Percentiles rank a stretch among this genome's conserved stretches.
These are phyloP conservation scores for Epinephelus moara DNA, from an alignment of 2,113 vertebrate species.

Conservation along the genomic window DNA sequence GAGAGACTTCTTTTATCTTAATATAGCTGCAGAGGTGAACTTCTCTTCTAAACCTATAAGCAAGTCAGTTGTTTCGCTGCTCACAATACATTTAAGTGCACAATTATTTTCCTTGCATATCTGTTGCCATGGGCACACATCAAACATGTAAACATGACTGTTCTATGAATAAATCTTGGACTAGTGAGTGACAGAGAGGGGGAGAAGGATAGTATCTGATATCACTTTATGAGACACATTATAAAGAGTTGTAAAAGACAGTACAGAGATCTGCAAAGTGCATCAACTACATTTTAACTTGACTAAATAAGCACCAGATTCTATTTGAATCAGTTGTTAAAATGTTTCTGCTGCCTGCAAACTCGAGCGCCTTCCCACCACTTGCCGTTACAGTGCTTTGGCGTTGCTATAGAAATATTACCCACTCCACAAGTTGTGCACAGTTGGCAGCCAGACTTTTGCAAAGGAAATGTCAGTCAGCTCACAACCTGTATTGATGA, in stretches of 20 bases:
- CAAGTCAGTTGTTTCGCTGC: not conserved
- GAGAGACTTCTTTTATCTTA: conserved; percentile 14
- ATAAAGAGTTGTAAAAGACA: not conserved
- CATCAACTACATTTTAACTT: not conserved
- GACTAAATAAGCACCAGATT: not conserved
- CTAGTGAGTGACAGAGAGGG: not conserved
- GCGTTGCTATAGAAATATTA: not conserved
- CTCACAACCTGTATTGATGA: conserved; percentile 1
- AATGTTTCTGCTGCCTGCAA: not conserved
- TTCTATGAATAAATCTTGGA: conserved; percentile 6
- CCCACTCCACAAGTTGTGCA: not conserved
- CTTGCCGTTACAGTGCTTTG: not conserved
- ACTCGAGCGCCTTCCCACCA: too few species aligned
- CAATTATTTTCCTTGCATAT: not conserved
- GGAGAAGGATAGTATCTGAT: not conserved
- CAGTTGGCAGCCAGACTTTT: not conserved
- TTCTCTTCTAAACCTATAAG: not conserved
- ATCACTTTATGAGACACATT: not conserved
- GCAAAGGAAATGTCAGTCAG: not conserved
- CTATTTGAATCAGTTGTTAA: not conserved
- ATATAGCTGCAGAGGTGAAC: not conserved
- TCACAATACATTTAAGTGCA: conserved; percentile 1
- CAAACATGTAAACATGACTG: not conserved
- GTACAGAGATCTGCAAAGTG: not conserved
- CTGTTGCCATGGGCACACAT: not conserved